Base-by-base conservation (phyloP, 2,797 vertebrate genomes). In the Hippoglossus hippoglossus region DNA sequence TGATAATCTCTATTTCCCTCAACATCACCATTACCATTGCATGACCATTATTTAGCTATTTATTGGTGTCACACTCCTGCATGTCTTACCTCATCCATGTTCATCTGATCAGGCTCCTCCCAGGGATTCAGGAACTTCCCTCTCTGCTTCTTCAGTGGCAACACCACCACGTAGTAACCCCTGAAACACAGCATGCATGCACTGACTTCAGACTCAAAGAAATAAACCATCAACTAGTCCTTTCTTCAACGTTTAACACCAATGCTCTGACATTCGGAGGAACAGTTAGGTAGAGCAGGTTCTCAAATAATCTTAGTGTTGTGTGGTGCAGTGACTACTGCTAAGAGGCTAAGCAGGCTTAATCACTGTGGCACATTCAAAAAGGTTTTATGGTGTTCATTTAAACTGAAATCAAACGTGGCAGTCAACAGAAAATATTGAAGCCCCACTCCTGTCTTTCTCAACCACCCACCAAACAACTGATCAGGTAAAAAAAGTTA, bases 71-170 rank as follows among this genome's bases (percentile, higher is more conserved):
- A 49, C 13, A 44, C 61, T 52, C 46, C 2, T 63, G 41, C 15
- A 13, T 6, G 21, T 55, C 71, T 87, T 79, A 99, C 98, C 96
- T 99, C 98, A 87, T 99, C 97, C 83, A 99, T 88, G 91, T 99
- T 97, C 96, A 99, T 98, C 89, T 98, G 97, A 90, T 99, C 98
- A 1, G 98, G 98, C 71, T 96, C 97, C 67, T 96, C 96, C 96
- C 96, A 97, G 3, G 94, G 95, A 84, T 98, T 99, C 83, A 96
- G 91, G 91, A 98, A 98, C 91, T 98, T 98, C 74, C 98, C 95
- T 73, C 90, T 94, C 87, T 96, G 96, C 79, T 97, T 99, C 95
- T 97, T 99, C 93, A 99, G 95, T 55, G 97, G 97, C 80, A 98
- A 95, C 91, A 99, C 98, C 84, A 99, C 96, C 88, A 99, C 95